phyloP scores from a whole-genome alignment of 2,888 invertebrate species.

The Agrochola lota region DNA sequence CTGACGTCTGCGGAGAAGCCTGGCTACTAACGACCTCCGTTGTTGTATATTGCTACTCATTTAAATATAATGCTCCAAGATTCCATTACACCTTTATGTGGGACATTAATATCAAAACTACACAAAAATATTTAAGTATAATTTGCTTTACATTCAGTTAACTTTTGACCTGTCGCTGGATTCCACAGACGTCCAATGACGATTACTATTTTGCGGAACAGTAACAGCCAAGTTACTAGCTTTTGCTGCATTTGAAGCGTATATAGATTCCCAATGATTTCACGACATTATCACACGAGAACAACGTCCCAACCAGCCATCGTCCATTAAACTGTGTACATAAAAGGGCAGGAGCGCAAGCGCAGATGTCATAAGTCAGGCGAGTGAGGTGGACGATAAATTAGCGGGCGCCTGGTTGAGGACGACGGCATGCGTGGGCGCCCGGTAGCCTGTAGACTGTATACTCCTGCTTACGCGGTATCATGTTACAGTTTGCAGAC shows the following conservation, averaged over 20 bases:
- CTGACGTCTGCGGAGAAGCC: constrained; percentile 51
- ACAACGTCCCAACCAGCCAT: constrained; percentile 52
- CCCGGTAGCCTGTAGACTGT: constrained; percentile 49
- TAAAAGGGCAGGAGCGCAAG: constrained; percentile 69
- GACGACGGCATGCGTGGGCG: constrained; percentile 66
- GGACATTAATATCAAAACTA: background rate
- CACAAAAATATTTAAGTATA: background rate
- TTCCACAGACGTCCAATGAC: background rate
- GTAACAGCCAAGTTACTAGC: constrained; percentile 1
- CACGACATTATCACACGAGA: constrained; percentile 43
- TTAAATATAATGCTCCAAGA: constrained; percentile 56
- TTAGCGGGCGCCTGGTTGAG: constrained; percentile 50
- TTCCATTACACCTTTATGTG: background rate
- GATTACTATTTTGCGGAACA: background rate
- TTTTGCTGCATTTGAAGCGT: background rate
- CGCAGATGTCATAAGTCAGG: constrained; percentile 66
- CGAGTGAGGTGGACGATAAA: constrained; percentile 64
- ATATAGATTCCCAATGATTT: constrained; percentile 2
- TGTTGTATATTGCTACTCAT: constrained; percentile 64
- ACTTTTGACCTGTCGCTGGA: too few species aligned
- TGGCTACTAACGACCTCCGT: constrained; percentile 51
- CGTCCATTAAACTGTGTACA: constrained; percentile 67
- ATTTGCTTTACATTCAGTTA: background rate
- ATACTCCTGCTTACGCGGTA: constrained; percentile 44
- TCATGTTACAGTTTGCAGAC: constrained; percentile 61